Conservation (phyloP, 2,888 invertebrate genomes). For the Drosophila fungiperda region DNA sequence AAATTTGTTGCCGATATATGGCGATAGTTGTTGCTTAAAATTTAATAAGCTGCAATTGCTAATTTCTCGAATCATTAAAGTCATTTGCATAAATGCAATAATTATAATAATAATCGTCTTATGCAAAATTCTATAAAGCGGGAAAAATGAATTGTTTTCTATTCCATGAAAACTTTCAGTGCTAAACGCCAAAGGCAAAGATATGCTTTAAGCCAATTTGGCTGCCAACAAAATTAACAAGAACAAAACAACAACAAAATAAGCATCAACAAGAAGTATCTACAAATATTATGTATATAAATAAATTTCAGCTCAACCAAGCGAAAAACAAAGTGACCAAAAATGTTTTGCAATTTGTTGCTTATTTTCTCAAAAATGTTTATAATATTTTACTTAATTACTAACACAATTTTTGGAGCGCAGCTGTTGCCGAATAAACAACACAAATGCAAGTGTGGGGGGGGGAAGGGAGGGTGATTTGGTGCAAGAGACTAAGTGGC, state of each 20-base stretch:
- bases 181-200: slow-evolving; percentile 38
- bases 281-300: slow-evolving; percentile 38
- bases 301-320: slow-evolving; percentile 20
- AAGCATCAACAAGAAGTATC: slow-evolving; percentile 36
- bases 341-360: slow-evolving; percentile 70
- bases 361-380: slow-evolving; percentile 50
- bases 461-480: not conserved
- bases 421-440: slow-evolving; percentile 62
- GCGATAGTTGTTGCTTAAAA: not conserved
- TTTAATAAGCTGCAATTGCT: not conserved
- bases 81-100: not conserved
- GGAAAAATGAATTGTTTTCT: not conserved
- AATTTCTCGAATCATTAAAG: not conserved
- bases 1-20: not conserved
- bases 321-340: slow-evolving; percentile 56
- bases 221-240: slow-evolving; percentile 19
- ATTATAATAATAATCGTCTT: slow-evolving; percentile 1
- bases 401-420: slow-evolving; percentile 62
- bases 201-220: slow-evolving; percentile 28
- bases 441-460: slow-evolving; percentile 39
- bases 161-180: slow-evolving; percentile 26
- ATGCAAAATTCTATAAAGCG: not conserved
- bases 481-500: not conserved
- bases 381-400: slow-evolving; percentile 75
- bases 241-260: not conserved